Conservation (phyloP, 2,888 invertebrate species). For the Cerastoderma edule region DNA sequence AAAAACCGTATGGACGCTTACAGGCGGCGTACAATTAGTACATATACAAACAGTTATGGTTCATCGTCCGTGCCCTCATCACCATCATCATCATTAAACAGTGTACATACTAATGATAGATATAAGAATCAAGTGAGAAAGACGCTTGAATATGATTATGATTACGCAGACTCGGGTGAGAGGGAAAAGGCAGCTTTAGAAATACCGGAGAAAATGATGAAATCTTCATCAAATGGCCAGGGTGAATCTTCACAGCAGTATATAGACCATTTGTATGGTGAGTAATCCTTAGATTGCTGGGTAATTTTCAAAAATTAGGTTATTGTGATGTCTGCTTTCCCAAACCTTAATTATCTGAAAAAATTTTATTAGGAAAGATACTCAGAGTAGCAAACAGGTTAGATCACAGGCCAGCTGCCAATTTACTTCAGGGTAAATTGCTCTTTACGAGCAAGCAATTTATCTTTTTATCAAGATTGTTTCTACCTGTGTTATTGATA, state of each 20-base stretch:
- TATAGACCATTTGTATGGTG: slow-evolving; percentile 65
- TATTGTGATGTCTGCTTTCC: too few species aligned
- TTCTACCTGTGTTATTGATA: too few species aligned
- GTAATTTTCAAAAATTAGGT: too few species aligned
- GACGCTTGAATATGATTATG: slow-evolving; percentile 17
- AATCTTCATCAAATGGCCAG: background rate
- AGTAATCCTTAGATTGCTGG: too few species aligned
- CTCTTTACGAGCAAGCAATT: too few species aligned
- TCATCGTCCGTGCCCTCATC: slow-evolving; percentile 2
- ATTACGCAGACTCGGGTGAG: slow-evolving; percentile 25
- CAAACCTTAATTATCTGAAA: too few species aligned
- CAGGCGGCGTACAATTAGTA: background rate
- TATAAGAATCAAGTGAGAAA: slow-evolving; percentile 1
- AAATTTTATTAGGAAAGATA: too few species aligned
- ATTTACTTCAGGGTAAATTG: too few species aligned
- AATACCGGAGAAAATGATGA: slow-evolving; percentile 43
- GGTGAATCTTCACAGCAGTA: slow-evolving; percentile 10
- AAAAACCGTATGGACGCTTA: slow-evolving; percentile 3
- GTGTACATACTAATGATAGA: slow-evolving; percentile 10
- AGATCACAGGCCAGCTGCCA: too few species aligned
- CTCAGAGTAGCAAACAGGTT: too few species aligned
- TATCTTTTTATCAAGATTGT: too few species aligned
- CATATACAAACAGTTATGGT: slow-evolving; percentile 16
- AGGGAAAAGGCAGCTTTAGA: slow-evolving; percentile 64
- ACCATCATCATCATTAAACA: background rate